Evolutionary conservation across 2,797 vertebrate species (phyloP).

Genomic region (Monodelphis domestica): DNA sequence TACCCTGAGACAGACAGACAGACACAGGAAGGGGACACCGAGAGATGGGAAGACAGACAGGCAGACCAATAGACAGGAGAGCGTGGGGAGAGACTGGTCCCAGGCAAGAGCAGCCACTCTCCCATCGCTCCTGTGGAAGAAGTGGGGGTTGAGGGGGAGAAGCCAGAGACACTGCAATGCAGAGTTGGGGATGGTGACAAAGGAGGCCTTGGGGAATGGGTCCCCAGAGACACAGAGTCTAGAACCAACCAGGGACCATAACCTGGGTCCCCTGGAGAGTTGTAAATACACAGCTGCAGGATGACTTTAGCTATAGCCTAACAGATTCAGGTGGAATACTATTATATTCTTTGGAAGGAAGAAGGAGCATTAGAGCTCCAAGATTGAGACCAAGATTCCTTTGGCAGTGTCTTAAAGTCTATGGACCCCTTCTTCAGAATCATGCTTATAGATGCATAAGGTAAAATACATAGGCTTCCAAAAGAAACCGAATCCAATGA

Average conservation of each 20-base stretch:
- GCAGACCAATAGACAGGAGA: constrained; percentile 15
- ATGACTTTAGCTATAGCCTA: not conserved
- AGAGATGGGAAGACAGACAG: not conserved
- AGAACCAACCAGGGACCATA: not conserved
- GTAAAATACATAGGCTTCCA: not conserved
- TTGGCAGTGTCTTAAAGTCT: too few species aligned
- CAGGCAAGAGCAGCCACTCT: not conserved
- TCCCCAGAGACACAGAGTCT: not conserved
- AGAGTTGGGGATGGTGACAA: not conserved
- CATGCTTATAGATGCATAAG: not conserved
- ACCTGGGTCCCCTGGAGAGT: not conserved
- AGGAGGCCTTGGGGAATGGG: not conserved
- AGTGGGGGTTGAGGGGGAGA: not conserved
- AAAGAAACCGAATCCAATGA: not conserved
- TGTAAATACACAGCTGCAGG: not conserved
- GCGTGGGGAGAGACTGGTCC: constrained; percentile 6
- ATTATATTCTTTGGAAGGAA: not conserved
- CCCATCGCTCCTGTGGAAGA: not conserved
- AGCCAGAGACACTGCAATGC: not conserved
- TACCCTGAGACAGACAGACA: not conserved
- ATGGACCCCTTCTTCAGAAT: not conserved
- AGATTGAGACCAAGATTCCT: too few species aligned
- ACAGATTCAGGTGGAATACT: not conserved
- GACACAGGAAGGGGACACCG: not conserved
- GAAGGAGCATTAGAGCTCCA: not conserved